Evolutionary conservation across 1,140 invertebrate genomes (phyloP), one percentile per base, ranked within the genome.

Genomic region (Pseudomyrmex concolor): DNA sequence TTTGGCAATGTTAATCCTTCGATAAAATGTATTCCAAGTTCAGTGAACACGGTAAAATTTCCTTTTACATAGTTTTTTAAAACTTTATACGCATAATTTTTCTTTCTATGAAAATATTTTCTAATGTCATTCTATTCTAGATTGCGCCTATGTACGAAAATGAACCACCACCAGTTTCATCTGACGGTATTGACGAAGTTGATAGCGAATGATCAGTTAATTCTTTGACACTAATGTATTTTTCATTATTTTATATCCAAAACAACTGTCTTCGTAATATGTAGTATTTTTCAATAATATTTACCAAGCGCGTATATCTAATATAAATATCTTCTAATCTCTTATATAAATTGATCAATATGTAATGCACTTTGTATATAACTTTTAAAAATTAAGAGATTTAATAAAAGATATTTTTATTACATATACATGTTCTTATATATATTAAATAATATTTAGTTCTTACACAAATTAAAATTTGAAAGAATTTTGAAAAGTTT

Each of bases 91-190:
- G 34, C 4, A 34, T 34, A 17, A 60, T 60, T 2, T 43, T 17
- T 48, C 8, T 68, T 70, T 60, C 0, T 70, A 34, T 70, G 1
- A 68, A 70, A 70, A 45, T 67, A 2, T n/a, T 55, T 78, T 48
- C 2, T 60, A 45, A 55, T 67, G 8, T 67, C 55, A 12, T 48
- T 68, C 22, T 78, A 74, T 67, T n/a, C 1, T 50, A 92, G 91
- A 76, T 89, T 45, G 88, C 84, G 73, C 80, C 86, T 15, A 50
- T 67, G 34, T 85, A 83, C 66, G 82, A 86, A 66, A 89, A 91
- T 12, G 90, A 90, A 88, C 91, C 92, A 70, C 92, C 92, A 34
- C 91, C 91, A 13, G 90, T 93, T 83, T 90, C 91, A 50, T 88
- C 86, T 13, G 88, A 91, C 64, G 91, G 89, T 3, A 88, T 50